These are phyloP conservation scores for Cabera pusaria DNA, from an alignment of 2,888 invertebrate genomes.

Conservation along the genomic window DNA sequence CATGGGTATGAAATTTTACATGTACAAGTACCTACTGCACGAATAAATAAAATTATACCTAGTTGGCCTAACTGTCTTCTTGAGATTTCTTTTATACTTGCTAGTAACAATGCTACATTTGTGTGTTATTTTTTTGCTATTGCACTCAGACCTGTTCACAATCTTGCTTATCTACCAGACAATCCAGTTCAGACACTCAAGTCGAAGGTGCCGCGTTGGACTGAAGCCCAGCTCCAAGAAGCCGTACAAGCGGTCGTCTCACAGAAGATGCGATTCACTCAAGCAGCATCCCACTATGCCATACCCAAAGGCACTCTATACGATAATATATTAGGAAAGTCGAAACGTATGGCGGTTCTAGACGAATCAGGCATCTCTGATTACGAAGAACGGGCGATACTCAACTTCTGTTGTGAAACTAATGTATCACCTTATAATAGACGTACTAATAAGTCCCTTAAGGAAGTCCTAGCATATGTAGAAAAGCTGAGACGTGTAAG, in stretches of 20 bases:
- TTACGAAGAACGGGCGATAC: slow-evolving; percentile 85
- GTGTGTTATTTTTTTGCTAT: no score
- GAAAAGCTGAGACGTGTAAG: slow-evolving; percentile 82
- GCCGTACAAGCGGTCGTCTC: slow-evolving; percentile 90
- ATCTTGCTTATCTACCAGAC: slow-evolving; percentile 62
- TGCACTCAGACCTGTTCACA: slow-evolving; percentile 31
- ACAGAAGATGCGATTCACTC: slow-evolving; percentile 90
- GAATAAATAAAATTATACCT: no score
- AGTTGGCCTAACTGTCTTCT: no score
- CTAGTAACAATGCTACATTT: no score
- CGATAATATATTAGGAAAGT: slow-evolving; percentile 90
- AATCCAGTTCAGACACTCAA: slow-evolving; percentile 86
- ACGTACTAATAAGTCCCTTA: slow-evolving; percentile 87
- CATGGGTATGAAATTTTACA: no score
- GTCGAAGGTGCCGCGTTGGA: slow-evolving; percentile 90
- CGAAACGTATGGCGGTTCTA: slow-evolving; percentile 89
- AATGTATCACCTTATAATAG: slow-evolving; percentile 88
- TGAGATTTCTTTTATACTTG: no score
- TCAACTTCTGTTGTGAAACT: slow-evolving; percentile 90
- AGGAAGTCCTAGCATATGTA: slow-evolving; percentile 85
- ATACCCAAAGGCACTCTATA: slow-evolving; percentile 91
- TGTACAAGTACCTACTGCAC: no score
- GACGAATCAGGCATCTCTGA: slow-evolving; percentile 86
- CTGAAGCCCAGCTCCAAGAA: slow-evolving; percentile 88
- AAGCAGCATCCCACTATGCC: slow-evolving; percentile 87